Evolutionary conservation across 2,888 invertebrate species (phyloP), one percentile per base, ranked within the genome.

Genomic region (Clostera curtula): DNA sequence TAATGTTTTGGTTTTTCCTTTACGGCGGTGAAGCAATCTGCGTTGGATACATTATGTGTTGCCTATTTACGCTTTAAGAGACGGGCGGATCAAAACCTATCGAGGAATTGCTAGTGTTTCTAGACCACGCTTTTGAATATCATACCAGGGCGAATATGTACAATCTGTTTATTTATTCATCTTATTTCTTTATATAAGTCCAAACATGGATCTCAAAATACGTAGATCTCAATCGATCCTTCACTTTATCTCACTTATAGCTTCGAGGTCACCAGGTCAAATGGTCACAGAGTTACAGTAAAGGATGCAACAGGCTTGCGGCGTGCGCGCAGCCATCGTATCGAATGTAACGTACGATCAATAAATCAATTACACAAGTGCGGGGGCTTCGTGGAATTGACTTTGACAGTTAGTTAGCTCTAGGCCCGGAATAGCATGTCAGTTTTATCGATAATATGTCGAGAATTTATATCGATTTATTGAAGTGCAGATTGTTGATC

Each of bases 261-360:
- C 47, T 49, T 49, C 45, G 55, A 79, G 80, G 80, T 80, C 77
- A 80, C 55, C 52, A 66, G 71, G 80, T 77, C 72, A 82, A 76
- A 63, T 66, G 62, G 63, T 48, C 57, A 64, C 62, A 57, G 58
- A 56, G 61, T 51, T 42, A 46, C 32, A 49, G 50, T 43, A 61
- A 59, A 71, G 74, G 73, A 74, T 73, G 73, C 73, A 67, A 45
- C 53, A 59, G 55, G 61, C 61, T 64, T 57, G 59, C 29, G 36
- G 20, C 31, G 27, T 18, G 19, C 11, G 12, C 12, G 16, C 36
- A 56, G 61, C 56, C 68, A 63, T 65, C 70, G 64, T 75, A 83
- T 82, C 83, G 82, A 83, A 80, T 74, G 68, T 80, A 76, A 83
- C 75, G 69, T 74, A 83, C 71, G 79, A 82, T 82, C 83, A 80